Evolutionary conservation across 2,797 vertebrate species (phyloP), one percentile per base, ranked within the genome.

Genomic region (Nyctalus aviator): DNA sequence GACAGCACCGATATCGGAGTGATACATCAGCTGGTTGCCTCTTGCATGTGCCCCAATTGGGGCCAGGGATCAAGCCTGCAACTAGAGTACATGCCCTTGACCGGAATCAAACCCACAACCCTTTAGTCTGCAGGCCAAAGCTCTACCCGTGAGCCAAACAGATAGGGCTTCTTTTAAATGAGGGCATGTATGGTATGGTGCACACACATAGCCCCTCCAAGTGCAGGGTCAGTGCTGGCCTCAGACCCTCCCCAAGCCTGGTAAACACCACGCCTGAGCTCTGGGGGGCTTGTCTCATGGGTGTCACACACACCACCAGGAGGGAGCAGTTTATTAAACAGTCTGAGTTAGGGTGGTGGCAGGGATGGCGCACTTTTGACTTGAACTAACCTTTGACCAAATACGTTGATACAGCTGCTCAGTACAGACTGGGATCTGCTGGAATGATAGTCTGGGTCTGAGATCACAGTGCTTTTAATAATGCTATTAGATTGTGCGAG

Each of bases 171-270:
- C 14, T 81, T 64, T 62, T 59, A 62, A n/a, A 6, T 12, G 57
- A 46, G 66, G 69, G 5, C 12, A 1, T 1, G 0, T 37, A 2
- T 13, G 15, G 10, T 44, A 4, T 6, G 0, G 32, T 13, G 59
- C 79, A 18, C 8, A 17, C 27, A 21, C 0, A 0, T 10, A 8
- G 73, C 25, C 46, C 10, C 20, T 76, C 46, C 3, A 50, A 32
- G 46, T 75, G 7, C 75, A 25, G 44, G 48, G 8, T 57, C 83
- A 76, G 35, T 2, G 1, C 44, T 41, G 77, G 23, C 75, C 50
- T 76, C n/a, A 27, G 14, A 18, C 32, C 14, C 6, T 82, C 44
- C 35, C 79, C 64, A 3, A 25, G 25, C 32, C 66, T 8, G 37
- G 44, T 55, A 3, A 48, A 35, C 20, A 12, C 46, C 41, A 5